A percentile compares a stretch with the other conserved stretches of the same genome.
Evolutionary conservation across 2,888 invertebrate genomes (phyloP).

Genomic region (Pteria penguin): DNA sequence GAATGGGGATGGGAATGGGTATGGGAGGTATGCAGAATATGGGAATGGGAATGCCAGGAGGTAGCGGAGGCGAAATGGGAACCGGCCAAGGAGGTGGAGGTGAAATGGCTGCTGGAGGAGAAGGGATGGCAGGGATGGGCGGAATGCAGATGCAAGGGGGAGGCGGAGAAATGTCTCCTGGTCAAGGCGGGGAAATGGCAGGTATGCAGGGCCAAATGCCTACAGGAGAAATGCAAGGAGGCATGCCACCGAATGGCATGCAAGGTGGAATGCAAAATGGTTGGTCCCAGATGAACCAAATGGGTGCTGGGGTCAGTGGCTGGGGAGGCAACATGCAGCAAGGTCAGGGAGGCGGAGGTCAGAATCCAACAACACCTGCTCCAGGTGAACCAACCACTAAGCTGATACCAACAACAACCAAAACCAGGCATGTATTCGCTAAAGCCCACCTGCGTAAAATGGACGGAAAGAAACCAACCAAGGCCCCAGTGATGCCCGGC

Average conservation of each 20-base stretch:
- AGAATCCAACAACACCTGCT: not conserved
- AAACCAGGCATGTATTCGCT: not conserved
- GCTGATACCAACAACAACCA: not conserved
- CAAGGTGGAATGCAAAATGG: no score
- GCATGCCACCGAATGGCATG: not conserved
- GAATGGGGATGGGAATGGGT: not conserved
- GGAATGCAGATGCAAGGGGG: not conserved
- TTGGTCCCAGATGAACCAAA: not conserved
- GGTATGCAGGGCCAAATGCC: not conserved
- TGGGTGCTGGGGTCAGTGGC: not conserved
- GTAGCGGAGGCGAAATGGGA: not conserved
- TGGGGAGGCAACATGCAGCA: not conserved
- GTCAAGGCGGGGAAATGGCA: not conserved
- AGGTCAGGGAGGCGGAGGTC: no score
- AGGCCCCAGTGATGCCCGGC: not conserved
- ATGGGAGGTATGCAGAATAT: not conserved
- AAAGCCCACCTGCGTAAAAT: not conserved
- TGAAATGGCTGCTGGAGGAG: not conserved
- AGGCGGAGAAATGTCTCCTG: not conserved
- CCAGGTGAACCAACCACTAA: not conserved
- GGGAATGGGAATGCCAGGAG: not conserved
- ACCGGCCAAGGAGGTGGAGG: not conserved
- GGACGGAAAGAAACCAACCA: not conserved
- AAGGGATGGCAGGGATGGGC: not conserved
- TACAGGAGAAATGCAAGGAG: not conserved